These are phyloP conservation scores for Ostrea edulis DNA, from an alignment of 1,140 invertebrate genomes.

Conservation along the genomic window DNA sequence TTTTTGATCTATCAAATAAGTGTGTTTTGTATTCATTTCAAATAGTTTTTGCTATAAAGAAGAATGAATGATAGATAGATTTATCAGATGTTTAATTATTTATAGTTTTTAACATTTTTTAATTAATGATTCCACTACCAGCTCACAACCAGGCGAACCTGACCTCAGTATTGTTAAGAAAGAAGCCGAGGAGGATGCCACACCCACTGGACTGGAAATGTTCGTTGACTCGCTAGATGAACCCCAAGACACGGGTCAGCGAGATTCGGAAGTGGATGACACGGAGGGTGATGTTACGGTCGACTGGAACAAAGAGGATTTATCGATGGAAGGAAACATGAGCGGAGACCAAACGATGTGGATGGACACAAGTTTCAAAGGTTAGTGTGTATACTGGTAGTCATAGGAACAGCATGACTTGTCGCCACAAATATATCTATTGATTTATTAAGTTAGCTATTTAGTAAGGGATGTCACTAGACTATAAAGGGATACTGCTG, in stretches of 20 bases:
- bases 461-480: no score
- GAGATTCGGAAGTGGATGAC: neutral
- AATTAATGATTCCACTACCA: neutral
- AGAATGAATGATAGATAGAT: no score
- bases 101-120: neutral
- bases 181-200: neutral
- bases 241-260: neutral
- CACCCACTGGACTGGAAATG: neutral
- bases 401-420: neutral
- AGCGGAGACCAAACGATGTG: neutral
- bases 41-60: no score
- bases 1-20: no score
- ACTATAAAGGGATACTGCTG: no score
- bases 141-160: neutral
- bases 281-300: neutral
- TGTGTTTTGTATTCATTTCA: no score
- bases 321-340: neutral
- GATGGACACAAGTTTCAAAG: conserved; percentile 15
- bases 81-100: neutral
- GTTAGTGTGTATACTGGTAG: neutral
- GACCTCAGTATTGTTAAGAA: conserved; percentile 19
- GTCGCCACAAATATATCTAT: neutral
- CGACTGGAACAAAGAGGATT: conserved; percentile 13
- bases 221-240: neutral
- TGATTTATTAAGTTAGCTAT: no score